phyloP scores from a whole-genome alignment of 2,113 vertebrate genomes.

The Sialia sialis region DNA sequence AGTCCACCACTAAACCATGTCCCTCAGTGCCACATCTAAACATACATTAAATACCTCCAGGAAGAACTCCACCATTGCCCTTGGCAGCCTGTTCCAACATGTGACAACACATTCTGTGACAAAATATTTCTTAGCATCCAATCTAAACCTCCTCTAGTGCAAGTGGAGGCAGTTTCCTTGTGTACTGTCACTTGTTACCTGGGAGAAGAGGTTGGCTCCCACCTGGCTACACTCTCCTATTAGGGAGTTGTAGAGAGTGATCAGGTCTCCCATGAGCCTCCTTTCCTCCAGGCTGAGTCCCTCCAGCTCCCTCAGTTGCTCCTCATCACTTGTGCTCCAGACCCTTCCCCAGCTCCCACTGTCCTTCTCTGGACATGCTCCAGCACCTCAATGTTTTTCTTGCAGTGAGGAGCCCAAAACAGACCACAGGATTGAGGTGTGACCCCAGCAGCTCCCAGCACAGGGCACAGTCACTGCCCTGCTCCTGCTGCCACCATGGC shows the following conservation, averaged over 20 bases:
- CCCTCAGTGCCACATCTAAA: neutral
- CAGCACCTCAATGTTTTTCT: rapidly evolving
- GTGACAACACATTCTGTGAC: neutral
- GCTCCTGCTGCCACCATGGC: neutral
- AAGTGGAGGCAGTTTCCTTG: neutral
- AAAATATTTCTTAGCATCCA: neutral
- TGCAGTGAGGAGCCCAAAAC: neutral
- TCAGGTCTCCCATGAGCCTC: rapidly evolving
- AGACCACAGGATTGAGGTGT: neutral
- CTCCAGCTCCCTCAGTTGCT: neutral
- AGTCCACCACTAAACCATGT: neutral
- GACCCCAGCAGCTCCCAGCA: neutral
- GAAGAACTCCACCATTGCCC: neutral
- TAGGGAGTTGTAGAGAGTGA: rapidly evolving
- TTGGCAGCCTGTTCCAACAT: neutral
- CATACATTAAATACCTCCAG: neutral
- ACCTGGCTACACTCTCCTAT: neutral
- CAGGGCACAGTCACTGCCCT: neutral
- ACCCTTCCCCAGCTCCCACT: rapidly evolving
- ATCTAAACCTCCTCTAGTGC: too few species aligned
- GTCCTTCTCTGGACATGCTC: rapidly evolving
- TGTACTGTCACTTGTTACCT: neutral
- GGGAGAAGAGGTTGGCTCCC: neutral
- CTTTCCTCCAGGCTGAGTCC: neutral
- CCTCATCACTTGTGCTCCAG: neutral